Percentiles rank a stretch among this genome's conserved stretches.
phyloP scores from a whole-genome alignment of 2,888 invertebrate genomes.

The Iphiclides podalirius region DNA sequence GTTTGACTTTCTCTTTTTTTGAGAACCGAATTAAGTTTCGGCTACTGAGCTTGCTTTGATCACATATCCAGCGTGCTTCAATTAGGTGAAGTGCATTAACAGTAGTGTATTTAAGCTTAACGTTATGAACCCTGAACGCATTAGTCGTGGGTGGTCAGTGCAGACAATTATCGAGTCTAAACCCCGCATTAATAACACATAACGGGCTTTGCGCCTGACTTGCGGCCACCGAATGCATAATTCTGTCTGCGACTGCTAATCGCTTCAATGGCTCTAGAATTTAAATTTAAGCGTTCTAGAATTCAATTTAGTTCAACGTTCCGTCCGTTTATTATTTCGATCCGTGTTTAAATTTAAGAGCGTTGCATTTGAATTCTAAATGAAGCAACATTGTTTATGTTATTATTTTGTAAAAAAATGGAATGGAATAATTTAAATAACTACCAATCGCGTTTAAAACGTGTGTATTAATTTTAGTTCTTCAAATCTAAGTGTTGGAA shows the following conservation, averaged over 20 bases:
- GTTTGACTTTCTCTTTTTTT: no score
- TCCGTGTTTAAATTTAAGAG: constrained; percentile 6
- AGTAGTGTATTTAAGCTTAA: constrained; percentile 24
- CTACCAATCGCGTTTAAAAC: no score
- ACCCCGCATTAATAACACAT: constrained; percentile 50
- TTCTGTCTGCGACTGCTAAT: constrained; percentile 40
- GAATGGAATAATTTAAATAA: no score
- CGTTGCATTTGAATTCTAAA: background rate
- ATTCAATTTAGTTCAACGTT: constrained; percentile 21
- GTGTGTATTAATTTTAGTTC: no score
- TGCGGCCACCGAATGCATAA: constrained; percentile 43
- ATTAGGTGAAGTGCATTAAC: background rate
- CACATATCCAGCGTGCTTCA: background rate
- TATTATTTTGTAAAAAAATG: background rate
- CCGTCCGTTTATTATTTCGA: constrained; percentile 19
- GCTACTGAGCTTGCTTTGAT: no score
- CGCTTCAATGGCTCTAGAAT: constrained; percentile 33
- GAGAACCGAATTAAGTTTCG: no score
- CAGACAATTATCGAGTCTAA: constrained; percentile 51
- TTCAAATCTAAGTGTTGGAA: no score
- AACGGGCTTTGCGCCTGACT: constrained; percentile 51
- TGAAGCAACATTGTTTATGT: background rate
- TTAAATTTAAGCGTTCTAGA: constrained; percentile 31
- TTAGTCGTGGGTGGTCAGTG: constrained; percentile 34
- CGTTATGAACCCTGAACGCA: constrained; percentile 41